Evolutionary conservation across 2,113 vertebrate species (phyloP).

Genomic region (Pristiophorus japonicus): DNA sequence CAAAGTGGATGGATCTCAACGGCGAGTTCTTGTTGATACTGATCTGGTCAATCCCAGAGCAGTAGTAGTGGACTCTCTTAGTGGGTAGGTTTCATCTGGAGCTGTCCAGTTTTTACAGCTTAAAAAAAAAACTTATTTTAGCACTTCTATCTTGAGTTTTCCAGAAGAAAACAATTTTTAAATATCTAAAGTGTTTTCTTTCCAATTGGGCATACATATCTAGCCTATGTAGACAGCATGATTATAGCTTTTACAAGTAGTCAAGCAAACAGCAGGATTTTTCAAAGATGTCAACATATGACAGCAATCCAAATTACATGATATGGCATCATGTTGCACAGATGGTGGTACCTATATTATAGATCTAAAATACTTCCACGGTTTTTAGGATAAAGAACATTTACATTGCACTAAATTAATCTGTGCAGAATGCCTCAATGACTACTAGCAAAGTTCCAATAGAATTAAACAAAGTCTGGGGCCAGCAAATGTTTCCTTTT

Average conservation of each 20-base stretch:
- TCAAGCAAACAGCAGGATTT: not conserved
- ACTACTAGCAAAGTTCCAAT: not conserved
- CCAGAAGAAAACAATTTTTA: not conserved
- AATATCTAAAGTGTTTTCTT: not conserved
- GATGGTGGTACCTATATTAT: not conserved
- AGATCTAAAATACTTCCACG: not conserved
- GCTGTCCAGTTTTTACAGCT: not conserved
- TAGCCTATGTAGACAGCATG: not conserved
- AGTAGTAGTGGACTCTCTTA: conserved; percentile 78
- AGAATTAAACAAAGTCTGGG: not conserved
- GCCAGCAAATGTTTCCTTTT: conserved; percentile 13
- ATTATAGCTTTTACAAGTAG: not conserved
- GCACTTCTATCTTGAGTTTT: not conserved
- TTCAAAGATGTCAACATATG: conserved; percentile 3
- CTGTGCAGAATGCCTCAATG: not conserved
- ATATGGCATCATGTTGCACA: conserved; percentile 2
- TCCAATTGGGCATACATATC: not conserved
- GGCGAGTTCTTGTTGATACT: conserved; percentile 68
- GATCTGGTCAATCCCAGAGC: conserved; percentile 90
- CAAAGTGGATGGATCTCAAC: conserved; percentile 73
- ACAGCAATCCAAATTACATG: not conserved
- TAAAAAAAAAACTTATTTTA: not conserved
- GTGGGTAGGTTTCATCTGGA: conserved; percentile 58
- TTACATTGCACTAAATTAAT: not conserved
- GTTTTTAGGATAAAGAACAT: not conserved